These are phyloP conservation scores for Criorhina ranunculi DNA, from an alignment of 2,888 invertebrate genomes.

Conservation along the genomic window DNA sequence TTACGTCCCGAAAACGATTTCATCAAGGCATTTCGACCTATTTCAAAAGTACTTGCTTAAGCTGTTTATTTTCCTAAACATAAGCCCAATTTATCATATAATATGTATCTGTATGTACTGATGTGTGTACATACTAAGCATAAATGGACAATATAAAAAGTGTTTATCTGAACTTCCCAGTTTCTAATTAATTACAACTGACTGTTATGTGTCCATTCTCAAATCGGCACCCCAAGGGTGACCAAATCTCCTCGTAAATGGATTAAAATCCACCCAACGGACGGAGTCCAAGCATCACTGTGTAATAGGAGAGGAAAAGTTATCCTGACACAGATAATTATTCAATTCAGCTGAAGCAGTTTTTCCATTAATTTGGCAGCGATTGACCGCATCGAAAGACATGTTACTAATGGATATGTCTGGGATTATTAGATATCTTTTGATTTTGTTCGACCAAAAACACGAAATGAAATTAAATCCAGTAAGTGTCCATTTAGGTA, in stretches of 20 bases:
- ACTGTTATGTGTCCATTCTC: neutral
- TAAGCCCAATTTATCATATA: no score
- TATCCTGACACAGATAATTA: conserved; percentile 3
- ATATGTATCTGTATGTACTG: no score
- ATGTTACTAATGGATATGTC: neutral
- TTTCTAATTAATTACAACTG: conserved; percentile 49
- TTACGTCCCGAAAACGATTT: no score
- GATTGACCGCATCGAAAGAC: neutral
- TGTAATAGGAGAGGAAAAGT: neutral
- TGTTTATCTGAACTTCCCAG: conserved; percentile 5
- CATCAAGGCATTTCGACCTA: no score
- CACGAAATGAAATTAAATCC: neutral
- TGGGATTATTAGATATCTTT: neutral
- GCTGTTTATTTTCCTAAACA: no score
- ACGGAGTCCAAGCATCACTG: neutral
- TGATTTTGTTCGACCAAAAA: neutral
- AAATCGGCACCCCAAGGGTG: conserved; percentile 23
- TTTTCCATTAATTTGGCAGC: conserved; percentile 7
- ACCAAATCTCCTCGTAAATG: conserved; percentile 41
- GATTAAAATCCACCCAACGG: conserved; percentile 25
- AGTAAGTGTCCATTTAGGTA: neutral
- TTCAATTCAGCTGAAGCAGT: neutral
- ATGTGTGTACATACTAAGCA: no score
- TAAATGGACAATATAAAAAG: neutral
- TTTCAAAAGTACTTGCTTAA: no score